Base-by-base conservation (phyloP, 2,797 vertebrate genomes). In the Oreochromis mossambicus region DNA sequence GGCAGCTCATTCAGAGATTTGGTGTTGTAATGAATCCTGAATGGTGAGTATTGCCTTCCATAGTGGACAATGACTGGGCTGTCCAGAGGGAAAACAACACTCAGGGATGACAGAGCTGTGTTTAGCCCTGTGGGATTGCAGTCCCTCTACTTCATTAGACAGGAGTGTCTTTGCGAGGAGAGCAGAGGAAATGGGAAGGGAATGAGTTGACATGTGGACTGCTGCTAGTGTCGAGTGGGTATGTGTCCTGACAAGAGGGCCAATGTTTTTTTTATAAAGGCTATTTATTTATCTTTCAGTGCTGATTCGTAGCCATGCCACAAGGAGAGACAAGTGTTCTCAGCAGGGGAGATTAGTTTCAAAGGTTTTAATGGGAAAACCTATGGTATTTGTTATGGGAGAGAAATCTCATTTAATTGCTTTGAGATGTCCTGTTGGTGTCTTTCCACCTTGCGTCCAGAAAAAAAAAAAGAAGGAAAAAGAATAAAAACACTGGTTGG, bases 161-260 rank as follows among this genome's bases (percentile, higher is more conserved):
- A 84, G 83, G 83, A 91, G 91, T 91, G 92, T 95, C 83, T 90
- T 66, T 88, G 90, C 79, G 68, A 90, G 83, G 87, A 73, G 80
- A 85, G 87, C 77, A 77, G 89, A 91, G 94, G 91, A 94, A 95
- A 94, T 93, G 79, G 87, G 83, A 90, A 86, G 90, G 76, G 87
- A 94, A 93, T 88, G 89, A 89, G 92, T 90, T 95, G 96, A 96
- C 95, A 91, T 87, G 91, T 88, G 86, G 93, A 92, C 92, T 92
- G 86, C 79, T 89, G 90, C 91, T 86, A 85, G 89, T 90, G 95
- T 95, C 80, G 84, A 95, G 92, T 93, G 91, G 94, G 87, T 95
- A 95, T 95, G 91, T 95, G 92, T 95, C 94, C 88, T 95, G 94
- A 96, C 95, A 95, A 93, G 94, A 94, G 86, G 93, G 91, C 54